phyloP scores from a whole-genome alignment of 2,113 vertebrate genomes.

The Syngnathus scovelli region DNA sequence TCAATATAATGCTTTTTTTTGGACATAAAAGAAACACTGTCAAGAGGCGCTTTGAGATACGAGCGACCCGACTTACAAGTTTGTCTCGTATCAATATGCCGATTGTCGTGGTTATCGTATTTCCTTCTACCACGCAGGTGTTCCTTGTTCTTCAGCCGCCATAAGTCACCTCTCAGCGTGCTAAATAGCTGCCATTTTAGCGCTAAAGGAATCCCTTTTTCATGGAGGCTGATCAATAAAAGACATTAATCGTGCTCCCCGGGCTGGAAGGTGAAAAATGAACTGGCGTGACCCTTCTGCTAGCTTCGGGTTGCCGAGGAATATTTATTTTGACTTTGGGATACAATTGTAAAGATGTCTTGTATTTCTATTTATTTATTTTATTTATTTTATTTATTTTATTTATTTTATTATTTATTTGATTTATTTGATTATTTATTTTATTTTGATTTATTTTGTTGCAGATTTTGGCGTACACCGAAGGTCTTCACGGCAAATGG shows the following conservation, averaged over 20 bases:
- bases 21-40: too few species aligned
- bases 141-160: neutral
- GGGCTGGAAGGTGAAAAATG: constrained; percentile 64
- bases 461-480: constrained; percentile 89
- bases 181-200: constrained; percentile 65
- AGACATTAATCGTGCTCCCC: constrained; percentile 70
- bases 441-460: neutral
- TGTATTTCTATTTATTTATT: neutral
- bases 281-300: constrained; percentile 22
- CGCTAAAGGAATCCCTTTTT: constrained; percentile 72
- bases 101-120: too few species aligned
- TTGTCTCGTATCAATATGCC: too few species aligned
- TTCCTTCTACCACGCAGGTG: neutral
- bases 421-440: neutral
- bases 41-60: too few species aligned
- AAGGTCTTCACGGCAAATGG: constrained; percentile 98
- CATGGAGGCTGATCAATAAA: constrained; percentile 75
- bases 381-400: neutral
- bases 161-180: constrained; percentile 67
- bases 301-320: neutral
- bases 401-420: too few species aligned
- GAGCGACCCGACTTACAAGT: too few species aligned
- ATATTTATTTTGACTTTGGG: neutral
- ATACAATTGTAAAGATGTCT: neutral
- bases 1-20: too few species aligned